Evolutionary conservation across 2,797 vertebrate genomes (phyloP).

Genomic region (Clarias laeviceps): DNA sequence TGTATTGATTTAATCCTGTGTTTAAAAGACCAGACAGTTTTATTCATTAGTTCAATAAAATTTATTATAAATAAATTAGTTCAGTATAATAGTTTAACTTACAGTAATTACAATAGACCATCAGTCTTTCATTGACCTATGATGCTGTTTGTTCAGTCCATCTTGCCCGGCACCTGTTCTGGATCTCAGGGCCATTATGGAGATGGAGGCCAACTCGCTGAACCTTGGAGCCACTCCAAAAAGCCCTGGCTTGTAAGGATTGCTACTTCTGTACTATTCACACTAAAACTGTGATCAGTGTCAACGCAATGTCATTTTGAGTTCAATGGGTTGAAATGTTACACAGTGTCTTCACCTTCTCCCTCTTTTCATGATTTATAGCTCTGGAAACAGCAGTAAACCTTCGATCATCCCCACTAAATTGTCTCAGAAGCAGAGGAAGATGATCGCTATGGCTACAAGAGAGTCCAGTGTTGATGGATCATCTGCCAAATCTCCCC

Average conservation of each 20-base stretch:
- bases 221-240: conserved; percentile 83
- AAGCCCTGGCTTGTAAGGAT: conserved; percentile 71
- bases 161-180: conserved; percentile 80
- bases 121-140: not conserved
- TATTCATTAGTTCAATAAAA: not conserved
- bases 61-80: no score
- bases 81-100: no score
- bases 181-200: conserved; percentile 96
- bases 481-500: conserved; percentile 63
- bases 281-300: not conserved
- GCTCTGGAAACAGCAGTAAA: conserved; percentile 69
- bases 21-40: not conserved
- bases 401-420: conserved; percentile 77
- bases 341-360: not conserved
- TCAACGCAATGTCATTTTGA: not conserved
- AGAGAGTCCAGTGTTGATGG: conserved; percentile 82
- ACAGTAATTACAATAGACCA: not conserved
- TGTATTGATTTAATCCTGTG: not conserved
- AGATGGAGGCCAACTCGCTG: conserved; percentile 87
- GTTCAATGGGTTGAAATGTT: not conserved
- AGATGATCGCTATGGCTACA: conserved; percentile 88
- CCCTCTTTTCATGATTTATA: conserved; percentile 38
- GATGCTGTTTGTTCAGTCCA: conserved; percentile 51
- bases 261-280: not conserved
- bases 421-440: conserved; percentile 96